phyloP scores from a whole-genome alignment of 2,113 vertebrate species.

The Prinia subflava region DNA sequence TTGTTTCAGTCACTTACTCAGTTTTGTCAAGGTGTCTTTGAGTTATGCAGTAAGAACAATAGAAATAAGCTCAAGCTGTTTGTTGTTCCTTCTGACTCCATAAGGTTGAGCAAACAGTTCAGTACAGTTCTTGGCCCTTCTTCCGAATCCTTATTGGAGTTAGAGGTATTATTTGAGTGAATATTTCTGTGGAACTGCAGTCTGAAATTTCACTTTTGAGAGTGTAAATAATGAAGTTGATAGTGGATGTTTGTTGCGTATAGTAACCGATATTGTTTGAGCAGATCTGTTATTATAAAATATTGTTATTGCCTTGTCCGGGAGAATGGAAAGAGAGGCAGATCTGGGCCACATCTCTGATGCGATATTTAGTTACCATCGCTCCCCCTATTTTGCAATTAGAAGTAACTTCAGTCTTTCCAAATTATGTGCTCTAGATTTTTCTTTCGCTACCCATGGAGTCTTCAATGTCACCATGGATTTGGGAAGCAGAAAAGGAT shows the following conservation, averaged over 20 bases:
- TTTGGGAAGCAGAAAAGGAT: not conserved
- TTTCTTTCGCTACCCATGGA: not conserved
- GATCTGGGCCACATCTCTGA: not conserved
- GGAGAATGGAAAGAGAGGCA: not conserved
- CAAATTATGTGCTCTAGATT: not conserved
- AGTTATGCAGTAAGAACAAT: not conserved
- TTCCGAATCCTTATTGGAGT: not conserved
- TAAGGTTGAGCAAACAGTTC: fast-evolving
- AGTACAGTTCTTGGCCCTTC: not conserved
- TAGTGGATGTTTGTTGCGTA: not conserved
- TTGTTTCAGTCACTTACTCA: not conserved
- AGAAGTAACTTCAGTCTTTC: not conserved
- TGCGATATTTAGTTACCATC: not conserved
- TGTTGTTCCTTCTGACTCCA: not conserved
- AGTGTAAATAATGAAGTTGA: fast-evolving
- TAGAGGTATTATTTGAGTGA: not conserved
- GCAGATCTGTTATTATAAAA: not conserved
- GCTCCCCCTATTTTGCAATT: not conserved
- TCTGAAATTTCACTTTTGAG: not conserved
- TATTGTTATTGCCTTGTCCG: not conserved
- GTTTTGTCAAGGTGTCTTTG: not conserved
- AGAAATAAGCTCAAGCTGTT: not conserved
- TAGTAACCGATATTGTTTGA: not conserved
- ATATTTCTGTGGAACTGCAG: not conserved
- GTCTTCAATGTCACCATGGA: not conserved